Percentiles rank a stretch among this genome's conserved stretches.
These are phyloP conservation scores for Crotalus viridis DNA, from an alignment of 2,113 vertebrate species.

Conservation along the genomic window DNA sequence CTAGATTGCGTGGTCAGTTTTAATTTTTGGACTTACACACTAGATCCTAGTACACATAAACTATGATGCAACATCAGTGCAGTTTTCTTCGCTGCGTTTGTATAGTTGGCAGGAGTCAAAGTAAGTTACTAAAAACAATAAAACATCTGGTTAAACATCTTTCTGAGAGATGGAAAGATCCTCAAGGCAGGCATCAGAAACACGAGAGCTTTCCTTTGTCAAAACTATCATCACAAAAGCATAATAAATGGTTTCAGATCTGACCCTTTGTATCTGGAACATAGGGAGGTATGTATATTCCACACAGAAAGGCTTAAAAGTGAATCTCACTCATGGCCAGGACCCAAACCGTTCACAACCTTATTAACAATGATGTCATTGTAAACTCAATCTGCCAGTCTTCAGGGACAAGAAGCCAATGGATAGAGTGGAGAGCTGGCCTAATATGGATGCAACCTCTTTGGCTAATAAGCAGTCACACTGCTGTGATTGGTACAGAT, in stretches of 20 bases:
- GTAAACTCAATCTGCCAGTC: constrained; percentile 22
- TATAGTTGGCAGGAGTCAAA: neutral
- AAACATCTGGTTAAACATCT: neutral
- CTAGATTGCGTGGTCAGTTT: neutral
- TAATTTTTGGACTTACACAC: neutral
- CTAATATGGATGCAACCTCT: constrained; percentile 15
- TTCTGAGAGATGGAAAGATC: neutral
- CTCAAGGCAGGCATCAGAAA: neutral
- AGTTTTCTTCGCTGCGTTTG: neutral
- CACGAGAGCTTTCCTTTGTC: neutral
- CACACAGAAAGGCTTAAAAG: constrained; percentile 2
- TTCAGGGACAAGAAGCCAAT: constrained; percentile 2
- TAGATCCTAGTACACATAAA: neutral
- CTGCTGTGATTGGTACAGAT: constrained; percentile 18
- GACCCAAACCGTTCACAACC: constrained; percentile 6
- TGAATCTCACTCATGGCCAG: constrained; percentile 12
- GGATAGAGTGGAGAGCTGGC: neutral
- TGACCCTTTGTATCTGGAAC: constrained; percentile 5
- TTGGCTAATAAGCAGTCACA: constrained; percentile 13
- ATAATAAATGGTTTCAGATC: constrained; percentile 3
- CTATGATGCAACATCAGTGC: neutral
- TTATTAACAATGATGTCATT: constrained; percentile 10
- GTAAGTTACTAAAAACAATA: neutral
- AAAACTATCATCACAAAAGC: neutral
- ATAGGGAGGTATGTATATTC: neutral